Evolutionary conservation across 1,140 invertebrate species (phyloP), one percentile per base, ranked within the genome.

Genomic region (Drosophila mayri): DNA sequence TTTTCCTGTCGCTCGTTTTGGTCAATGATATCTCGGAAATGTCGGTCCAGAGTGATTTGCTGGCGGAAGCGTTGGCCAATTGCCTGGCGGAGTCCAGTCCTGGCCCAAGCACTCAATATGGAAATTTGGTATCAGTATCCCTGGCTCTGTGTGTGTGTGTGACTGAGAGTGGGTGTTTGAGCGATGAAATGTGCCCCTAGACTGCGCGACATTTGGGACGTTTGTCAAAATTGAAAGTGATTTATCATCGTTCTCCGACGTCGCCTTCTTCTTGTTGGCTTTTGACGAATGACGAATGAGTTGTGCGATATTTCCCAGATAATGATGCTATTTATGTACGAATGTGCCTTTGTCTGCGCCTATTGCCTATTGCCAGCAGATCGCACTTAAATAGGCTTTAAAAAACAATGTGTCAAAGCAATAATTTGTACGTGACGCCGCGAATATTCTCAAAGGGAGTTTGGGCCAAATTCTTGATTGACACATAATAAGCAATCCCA

Each of bases 191-290:
- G 79, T 76, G 62, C 70, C 28, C 38, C 64, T 46, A 40, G 44
- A 41, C 70, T 76, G 76, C 58, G 76, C 64, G 76, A 80, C 79
- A 88, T 80, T 87, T 87, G 83, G 78, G 80, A 87, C 80, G 84
- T 87, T 88, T 88, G 83, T 88, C 84, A 88, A 83, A 87, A 87
- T 88, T 88, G 80, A 87, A 87, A 83, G 71, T 87, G 84, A 87
- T 87, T 87, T 87, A 87, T 87, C 83, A 83, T 79, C 82, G 82
- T 60, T 57, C 66, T 72, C 70, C 7, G 54, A 16, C 30, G 43
- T 38, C 47, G 30, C 44, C 47, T 40, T 49, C 58, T 71, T 32
- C 58, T 64, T 44, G 61, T 67, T 76, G 82, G 62, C 58, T 64
- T 54, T 50, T 76, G 70, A 74, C 62, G 80, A 82, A 86, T 86